Evolutionary conservation across 2,797 vertebrate species (phyloP).

Genomic region (Tiaroga cobitis): DNA sequence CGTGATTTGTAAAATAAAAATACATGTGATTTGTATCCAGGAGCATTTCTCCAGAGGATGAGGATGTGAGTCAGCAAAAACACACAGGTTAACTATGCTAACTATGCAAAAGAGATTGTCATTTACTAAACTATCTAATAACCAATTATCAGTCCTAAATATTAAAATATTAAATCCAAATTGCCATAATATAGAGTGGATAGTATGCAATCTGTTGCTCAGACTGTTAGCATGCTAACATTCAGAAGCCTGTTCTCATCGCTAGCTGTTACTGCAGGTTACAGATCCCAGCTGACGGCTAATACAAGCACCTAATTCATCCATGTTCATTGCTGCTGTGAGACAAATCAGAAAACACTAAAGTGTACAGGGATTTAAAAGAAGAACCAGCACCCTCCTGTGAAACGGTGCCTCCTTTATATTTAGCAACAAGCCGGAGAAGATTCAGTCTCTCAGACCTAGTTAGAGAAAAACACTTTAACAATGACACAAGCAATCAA

Average conservation of each 20-base stretch:
- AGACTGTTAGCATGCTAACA: neutral
- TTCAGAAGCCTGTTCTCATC: neutral
- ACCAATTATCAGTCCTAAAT: neutral
- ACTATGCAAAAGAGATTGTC: neutral
- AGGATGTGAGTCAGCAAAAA: conserved; percentile 46
- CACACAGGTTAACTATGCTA: neutral
- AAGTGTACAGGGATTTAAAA: conserved; percentile 13
- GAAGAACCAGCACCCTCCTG: conserved; percentile 31
- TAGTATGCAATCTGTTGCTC: neutral
- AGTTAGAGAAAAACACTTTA: conserved; percentile 24
- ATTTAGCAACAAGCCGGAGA: conserved; percentile 37
- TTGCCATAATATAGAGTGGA: too few relatives aligned
- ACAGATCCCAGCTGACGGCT: neutral
- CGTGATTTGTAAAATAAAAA: too few relatives aligned
- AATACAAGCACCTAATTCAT: conserved; percentile 35
- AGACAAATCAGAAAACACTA: conserved; percentile 15
- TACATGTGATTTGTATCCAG: conserved; percentile 45
- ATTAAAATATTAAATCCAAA: neutral
- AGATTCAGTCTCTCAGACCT: conserved; percentile 17
- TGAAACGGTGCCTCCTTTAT: conserved; percentile 29
- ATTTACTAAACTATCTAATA: neutral
- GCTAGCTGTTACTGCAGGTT: neutral
- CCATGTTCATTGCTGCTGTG: conserved; percentile 13
- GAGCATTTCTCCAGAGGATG: conserved; percentile 30
- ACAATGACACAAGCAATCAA: neutral